Conservation (phyloP, 2,113 vertebrate genomes). For the Myotis lucifugus region DNA sequence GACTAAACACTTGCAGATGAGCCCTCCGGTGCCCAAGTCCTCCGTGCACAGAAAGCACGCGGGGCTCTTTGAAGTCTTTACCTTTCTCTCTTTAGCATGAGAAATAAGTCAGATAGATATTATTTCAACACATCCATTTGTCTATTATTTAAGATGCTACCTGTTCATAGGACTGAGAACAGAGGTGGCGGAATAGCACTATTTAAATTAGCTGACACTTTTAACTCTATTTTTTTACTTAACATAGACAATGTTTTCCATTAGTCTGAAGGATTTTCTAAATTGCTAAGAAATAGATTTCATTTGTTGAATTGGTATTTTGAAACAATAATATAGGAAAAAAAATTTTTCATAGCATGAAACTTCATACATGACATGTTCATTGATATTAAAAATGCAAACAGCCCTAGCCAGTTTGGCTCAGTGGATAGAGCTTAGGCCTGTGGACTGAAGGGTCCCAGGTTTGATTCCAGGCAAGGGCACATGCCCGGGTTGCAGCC, state of each 20-base stretch:
- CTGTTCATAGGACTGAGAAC: neutral
- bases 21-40: slow-evolving; percentile 33
- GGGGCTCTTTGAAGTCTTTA: slow-evolving; percentile 16
- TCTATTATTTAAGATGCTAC: slow-evolving; percentile 44
- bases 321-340: neutral
- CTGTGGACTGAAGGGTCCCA: too few species aligned
- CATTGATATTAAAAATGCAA: neutral
- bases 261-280: slow-evolving; percentile 58
- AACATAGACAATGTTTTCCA: slow-evolving; percentile 30
- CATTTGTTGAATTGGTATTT: neutral
- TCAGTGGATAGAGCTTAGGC: too few species aligned
- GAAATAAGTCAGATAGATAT: slow-evolving; percentile 42
- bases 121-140: slow-evolving; percentile 34
- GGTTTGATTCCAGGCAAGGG: too few species aligned
- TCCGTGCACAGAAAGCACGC: slow-evolving; percentile 34
- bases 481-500: too few species aligned
- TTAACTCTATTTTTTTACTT: slow-evolving; percentile 42
- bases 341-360: neutral
- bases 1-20: slow-evolving; percentile 75
- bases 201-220: slow-evolving; percentile 9
- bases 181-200: neutral
- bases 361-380: neutral
- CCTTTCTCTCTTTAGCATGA: slow-evolving; percentile 46
- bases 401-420: too few species aligned
- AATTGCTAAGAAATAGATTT: slow-evolving; percentile 18